Conservation (phyloP, 2,113 vertebrate species). For the Catagonus wagneri region DNA sequence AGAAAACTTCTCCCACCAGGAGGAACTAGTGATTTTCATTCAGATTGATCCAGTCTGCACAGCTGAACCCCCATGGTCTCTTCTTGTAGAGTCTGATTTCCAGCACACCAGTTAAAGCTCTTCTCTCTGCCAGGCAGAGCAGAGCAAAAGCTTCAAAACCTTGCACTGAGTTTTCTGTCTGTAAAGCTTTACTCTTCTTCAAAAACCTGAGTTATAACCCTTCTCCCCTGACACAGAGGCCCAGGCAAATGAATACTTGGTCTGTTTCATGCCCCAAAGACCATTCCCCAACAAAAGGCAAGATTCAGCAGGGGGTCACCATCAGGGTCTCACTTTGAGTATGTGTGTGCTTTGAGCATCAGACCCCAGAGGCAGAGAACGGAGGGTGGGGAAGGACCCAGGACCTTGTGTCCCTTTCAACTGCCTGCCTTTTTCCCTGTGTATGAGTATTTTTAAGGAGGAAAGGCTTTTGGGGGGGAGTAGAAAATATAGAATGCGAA, state of each 20-base stretch:
- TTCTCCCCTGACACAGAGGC: not conserved
- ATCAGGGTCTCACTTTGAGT: not conserved
- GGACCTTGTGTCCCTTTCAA: conserved; percentile 16
- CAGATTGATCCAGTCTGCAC: not conserved
- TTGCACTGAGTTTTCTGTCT: not conserved
- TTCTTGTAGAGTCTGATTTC: not conserved
- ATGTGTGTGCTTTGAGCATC: rapidly evolving
- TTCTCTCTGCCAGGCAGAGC: not conserved
- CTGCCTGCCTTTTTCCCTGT: not conserved
- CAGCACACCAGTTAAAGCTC: not conserved
- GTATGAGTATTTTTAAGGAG: not conserved
- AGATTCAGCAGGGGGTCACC: not conserved
- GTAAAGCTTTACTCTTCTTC: conserved; percentile 2
- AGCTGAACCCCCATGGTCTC: not conserved
- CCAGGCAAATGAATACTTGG: not conserved
- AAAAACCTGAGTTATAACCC: not conserved
- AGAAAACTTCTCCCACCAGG: conserved; percentile 37
- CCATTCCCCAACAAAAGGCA: not conserved
- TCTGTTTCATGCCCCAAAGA: not conserved
- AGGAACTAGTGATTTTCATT: conserved; percentile 64
- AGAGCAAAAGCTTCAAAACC: conserved; percentile 24
- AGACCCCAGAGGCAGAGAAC: not conserved
- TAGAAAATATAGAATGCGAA: not conserved
- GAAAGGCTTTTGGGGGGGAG: not conserved
- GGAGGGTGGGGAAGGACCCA: not conserved